phyloP scores from a whole-genome alignment of 2,113 vertebrate species.

The Chlamydotis undulata region DNA sequence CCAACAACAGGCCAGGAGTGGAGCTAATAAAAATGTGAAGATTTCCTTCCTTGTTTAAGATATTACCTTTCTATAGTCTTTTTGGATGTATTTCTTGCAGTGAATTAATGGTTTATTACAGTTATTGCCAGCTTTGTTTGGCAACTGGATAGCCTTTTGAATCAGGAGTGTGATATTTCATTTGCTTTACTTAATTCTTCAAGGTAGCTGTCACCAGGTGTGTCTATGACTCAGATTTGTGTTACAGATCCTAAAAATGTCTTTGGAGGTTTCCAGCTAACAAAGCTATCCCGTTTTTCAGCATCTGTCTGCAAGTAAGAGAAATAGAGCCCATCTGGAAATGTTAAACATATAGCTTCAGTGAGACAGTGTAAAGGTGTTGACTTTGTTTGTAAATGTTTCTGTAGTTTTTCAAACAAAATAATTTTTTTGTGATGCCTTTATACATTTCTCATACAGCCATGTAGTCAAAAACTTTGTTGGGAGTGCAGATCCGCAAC shows the following conservation, averaged over 20 bases:
- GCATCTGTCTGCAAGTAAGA: neutral
- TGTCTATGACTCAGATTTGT: neutral
- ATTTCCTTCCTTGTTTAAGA: neutral
- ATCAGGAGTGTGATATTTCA: neutral
- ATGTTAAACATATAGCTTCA: neutral
- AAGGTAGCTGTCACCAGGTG: neutral
- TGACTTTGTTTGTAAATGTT: neutral
- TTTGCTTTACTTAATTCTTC: neutral
- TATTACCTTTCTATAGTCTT: neutral
- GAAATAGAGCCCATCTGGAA: neutral
- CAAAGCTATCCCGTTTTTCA: rapidly evolving
- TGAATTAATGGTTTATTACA: neutral
- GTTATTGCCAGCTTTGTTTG: neutral
- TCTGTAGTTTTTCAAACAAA: neutral
- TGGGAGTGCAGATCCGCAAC: neutral
- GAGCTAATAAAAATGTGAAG: neutral
- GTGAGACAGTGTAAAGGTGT: neutral
- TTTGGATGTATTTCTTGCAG: neutral
- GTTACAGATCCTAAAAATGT: neutral
- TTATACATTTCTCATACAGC: neutral
- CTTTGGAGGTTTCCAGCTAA: neutral
- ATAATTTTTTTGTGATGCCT: neutral
- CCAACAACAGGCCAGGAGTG: neutral
- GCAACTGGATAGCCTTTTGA: neutral
- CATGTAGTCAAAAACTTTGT: neutral